These are phyloP conservation scores for Turnix velox DNA, from an alignment of 2,113 vertebrate genomes.

Conservation along the genomic window DNA sequence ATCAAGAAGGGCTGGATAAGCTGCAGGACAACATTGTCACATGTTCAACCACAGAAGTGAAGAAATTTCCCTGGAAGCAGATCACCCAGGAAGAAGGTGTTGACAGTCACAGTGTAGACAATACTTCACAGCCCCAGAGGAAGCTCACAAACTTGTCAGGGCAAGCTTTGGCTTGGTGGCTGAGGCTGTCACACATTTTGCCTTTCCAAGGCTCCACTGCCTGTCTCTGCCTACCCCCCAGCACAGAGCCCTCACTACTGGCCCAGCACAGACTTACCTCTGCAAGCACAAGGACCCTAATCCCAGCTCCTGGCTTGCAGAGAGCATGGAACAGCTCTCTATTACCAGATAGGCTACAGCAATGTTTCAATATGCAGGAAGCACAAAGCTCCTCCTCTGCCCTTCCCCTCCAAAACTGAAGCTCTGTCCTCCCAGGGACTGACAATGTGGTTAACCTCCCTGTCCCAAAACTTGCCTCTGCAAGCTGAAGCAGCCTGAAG, in stretches of 20 bases:
- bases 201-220: neutral
- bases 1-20: neutral
- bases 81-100: neutral
- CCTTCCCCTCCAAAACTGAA: neutral
- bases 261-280: neutral
- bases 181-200: neutral
- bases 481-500: too few relatives aligned
- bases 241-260: neutral
- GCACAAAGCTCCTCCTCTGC: neutral
- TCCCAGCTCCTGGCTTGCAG: neutral
- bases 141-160: neutral
- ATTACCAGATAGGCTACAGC: neutral
- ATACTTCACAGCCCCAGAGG: neutral
- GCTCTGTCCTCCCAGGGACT: neutral
- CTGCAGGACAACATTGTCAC: neutral
- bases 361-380: neutral
- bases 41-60: neutral
- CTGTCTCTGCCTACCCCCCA: neutral
- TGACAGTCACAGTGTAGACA: neutral
- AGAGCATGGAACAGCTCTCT: neutral
- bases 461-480: too few relatives aligned
- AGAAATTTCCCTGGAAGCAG: neutral
- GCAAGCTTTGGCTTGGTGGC: neutral
- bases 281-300: neutral
- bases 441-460: neutral